These are phyloP conservation scores for Pocillopora verrucosa DNA, from an alignment of 64 coral and sea anemone species.

Conservation along the genomic window DNA sequence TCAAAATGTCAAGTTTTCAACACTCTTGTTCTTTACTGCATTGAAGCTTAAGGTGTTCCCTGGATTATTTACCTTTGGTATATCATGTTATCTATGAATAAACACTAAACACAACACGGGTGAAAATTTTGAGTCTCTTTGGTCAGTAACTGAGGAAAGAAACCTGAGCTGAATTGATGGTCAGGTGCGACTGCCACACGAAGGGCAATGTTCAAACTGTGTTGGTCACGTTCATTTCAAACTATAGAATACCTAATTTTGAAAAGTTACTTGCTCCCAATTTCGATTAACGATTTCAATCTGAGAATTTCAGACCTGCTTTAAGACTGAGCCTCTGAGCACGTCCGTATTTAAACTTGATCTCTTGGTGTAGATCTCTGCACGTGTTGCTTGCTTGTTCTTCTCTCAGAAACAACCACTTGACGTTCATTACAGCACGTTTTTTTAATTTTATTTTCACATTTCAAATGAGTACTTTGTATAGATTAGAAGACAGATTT, in stretches of 20 bases:
- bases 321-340: not conserved
- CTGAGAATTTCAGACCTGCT: not conserved
- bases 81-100: conserved; percentile 3
- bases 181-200: conserved; percentile 1
- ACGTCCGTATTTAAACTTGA: conserved; percentile 1
- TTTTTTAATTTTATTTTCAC: not conserved
- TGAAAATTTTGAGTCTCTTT: not conserved
- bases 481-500: not conserved
- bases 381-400: conserved; percentile 26
- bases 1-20: not conserved
- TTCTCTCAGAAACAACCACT: conserved; percentile 4
- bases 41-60: conserved; percentile 25
- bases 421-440: conserved; percentile 9
- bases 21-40: not conserved
- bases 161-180: not conserved
- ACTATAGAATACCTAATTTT: not conserved
- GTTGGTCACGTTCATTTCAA: not conserved
- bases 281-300: not conserved
- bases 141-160: not conserved
- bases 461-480: conserved; percentile 15
- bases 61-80: conserved; percentile 17
- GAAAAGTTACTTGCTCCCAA: no score
- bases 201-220: not conserved
- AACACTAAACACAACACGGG: not conserved
- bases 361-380: not conserved